Conservation (phyloP, 2,888 invertebrate species). For the Lasioglossum villosulum region DNA sequence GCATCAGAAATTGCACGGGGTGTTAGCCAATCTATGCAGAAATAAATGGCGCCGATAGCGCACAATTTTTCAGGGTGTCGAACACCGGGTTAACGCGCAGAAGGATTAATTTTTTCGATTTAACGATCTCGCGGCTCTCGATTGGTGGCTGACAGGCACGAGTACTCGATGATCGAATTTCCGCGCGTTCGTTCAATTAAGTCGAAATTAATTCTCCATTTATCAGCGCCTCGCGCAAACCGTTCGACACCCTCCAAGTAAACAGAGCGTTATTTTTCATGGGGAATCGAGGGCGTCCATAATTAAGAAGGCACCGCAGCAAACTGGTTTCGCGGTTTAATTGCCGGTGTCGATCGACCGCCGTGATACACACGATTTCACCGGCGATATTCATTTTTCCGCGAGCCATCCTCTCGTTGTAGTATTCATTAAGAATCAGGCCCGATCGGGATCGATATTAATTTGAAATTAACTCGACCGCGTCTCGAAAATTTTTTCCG, state of each 20-base stretch:
- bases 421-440: background rate
- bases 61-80: background rate
- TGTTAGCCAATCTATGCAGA: too few species aligned
- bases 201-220: slow-evolving; percentile 4
- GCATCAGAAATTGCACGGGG: background rate
- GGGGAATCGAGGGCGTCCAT: background rate
- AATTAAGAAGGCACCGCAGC: background rate
- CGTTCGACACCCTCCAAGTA: background rate
- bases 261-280: background rate
- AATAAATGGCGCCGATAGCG: too few species aligned
- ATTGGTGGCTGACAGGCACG: background rate
- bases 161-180: background rate
- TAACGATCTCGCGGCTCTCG: background rate
- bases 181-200: background rate
- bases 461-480: slow-evolving; percentile 1
- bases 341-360: background rate
- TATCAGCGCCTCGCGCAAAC: background rate
- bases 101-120: background rate
- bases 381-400: background rate
- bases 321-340: slow-evolving; percentile 1
- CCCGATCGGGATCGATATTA: background rate
- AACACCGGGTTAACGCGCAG: too few species aligned
- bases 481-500: background rate
- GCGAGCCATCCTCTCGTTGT: background rate
- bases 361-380: background rate